Evolutionary conservation across 2,888 invertebrate genomes (phyloP).

Genomic region (Cheilosia vernalis): DNA sequence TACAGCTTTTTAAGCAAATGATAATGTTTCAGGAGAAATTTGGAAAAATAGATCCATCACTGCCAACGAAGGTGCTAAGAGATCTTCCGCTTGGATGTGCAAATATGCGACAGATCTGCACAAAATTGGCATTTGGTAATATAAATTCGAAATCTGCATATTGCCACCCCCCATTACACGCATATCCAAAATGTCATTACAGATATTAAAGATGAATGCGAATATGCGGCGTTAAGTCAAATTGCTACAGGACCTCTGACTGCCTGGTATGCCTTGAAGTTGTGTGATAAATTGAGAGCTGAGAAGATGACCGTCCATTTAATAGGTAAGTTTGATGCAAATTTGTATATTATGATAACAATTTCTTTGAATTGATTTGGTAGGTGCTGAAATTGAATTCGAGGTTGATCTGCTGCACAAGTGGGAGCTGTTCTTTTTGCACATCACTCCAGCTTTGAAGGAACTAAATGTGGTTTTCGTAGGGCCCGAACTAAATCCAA

Average conservation of each 20-base stretch:
- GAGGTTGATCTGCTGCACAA: constrained; percentile 88
- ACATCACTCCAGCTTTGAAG: constrained; percentile 85
- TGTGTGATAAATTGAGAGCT: constrained; percentile 77
- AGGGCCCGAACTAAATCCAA: constrained; percentile 87
- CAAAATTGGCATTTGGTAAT: constrained; percentile 79
- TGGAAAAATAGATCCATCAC: constrained; percentile 85
- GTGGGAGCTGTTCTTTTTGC: constrained; percentile 89
- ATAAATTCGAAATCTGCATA: not conserved
- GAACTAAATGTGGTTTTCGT: constrained; percentile 86
- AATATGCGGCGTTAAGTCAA: constrained; percentile 87
- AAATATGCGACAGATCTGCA: constrained; percentile 79
- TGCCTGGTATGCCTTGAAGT: constrained; percentile 85
- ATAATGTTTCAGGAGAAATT: constrained; percentile 86
- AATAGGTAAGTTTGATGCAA: constrained; percentile 77
- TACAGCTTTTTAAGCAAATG: constrained; percentile 86
- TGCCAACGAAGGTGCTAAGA: constrained; percentile 84
- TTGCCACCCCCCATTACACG: not conserved
- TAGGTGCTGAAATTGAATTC: constrained; percentile 89
- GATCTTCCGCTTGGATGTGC: constrained; percentile 78
- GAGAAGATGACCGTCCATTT: constrained; percentile 80
- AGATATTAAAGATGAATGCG: constrained; percentile 84
- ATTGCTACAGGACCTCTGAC: constrained; percentile 88
- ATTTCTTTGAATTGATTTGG: not conserved
- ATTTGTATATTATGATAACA: not conserved
- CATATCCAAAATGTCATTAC: not conserved